Percentiles rank a stretch among this genome's conserved stretches.
phyloP scores from a whole-genome alignment of 1,140 invertebrate genomes.

The Periplaneta americana region DNA sequence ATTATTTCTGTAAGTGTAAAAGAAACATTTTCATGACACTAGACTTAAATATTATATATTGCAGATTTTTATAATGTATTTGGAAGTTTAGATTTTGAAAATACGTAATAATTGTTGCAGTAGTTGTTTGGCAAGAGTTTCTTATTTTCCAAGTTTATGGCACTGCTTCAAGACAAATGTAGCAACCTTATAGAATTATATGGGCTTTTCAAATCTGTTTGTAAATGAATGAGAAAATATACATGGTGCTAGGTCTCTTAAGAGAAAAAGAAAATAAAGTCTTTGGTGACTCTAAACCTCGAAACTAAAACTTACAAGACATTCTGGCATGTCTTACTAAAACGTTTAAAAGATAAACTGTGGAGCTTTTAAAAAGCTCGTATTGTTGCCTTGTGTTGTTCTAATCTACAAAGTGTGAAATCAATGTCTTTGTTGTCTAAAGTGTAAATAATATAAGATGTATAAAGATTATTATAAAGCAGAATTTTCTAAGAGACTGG shows the following conservation, averaged over 20 bases:
- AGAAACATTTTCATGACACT: slow-evolving; percentile 4
- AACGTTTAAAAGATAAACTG: neutral
- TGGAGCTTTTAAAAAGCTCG: slow-evolving; percentile 8
- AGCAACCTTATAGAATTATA: neutral
- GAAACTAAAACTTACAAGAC: slow-evolving; percentile 5
- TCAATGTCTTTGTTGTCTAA: slow-evolving; percentile 6
- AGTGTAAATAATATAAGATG: slow-evolving; percentile 9
- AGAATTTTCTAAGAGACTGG: slow-evolving; percentile 3
- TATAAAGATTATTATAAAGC: neutral
- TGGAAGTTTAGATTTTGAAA: slow-evolving; percentile 6
- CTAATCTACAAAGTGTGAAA: slow-evolving; percentile 2
- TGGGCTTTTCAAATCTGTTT: slow-evolving; percentile 2
- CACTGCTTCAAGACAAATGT: slow-evolving; percentile 3
- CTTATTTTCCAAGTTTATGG: neutral
- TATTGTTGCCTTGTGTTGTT: slow-evolving; percentile 16
- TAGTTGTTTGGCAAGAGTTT: slow-evolving; percentile 4
- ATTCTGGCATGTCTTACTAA: neutral
- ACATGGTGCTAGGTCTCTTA: slow-evolving; percentile 15
- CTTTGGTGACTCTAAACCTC: slow-evolving; percentile 11
- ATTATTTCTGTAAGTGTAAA: slow-evolving; percentile 4
- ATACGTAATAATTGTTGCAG: neutral
- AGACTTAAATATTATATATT: slow-evolving; percentile 2
- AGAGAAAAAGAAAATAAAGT: slow-evolving; percentile 1
- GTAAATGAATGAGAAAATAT: neutral
- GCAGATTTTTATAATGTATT: neutral